phyloP scores from a whole-genome alignment of 1,140 invertebrate genomes.

The Chymomyza costata region DNA sequence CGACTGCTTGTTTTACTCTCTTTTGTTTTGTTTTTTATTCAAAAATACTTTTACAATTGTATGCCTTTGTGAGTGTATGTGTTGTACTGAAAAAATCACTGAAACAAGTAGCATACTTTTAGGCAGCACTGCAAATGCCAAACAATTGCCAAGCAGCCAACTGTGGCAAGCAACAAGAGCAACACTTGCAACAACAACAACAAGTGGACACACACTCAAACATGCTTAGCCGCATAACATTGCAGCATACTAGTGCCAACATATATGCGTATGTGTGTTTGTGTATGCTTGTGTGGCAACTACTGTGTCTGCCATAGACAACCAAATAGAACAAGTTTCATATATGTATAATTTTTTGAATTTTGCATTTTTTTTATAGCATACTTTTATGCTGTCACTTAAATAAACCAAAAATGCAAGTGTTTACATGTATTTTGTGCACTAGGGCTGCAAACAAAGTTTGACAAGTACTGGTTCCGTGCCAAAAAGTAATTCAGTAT shows the following conservation, averaged over 20 bases:
- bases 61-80: slow-evolving; percentile 10
- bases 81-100: slow-evolving; percentile 38
- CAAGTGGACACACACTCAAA: not conserved
- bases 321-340: slow-evolving; percentile 6
- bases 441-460: no score
- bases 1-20: no score
- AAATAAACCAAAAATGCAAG: no score
- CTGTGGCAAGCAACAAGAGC: slow-evolving; percentile 33
- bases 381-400: slow-evolving; percentile 13
- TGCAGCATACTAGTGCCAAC: slow-evolving; percentile 7
- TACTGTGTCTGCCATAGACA: slow-evolving; percentile 22
- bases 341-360: slow-evolving; percentile 1
- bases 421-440: no score
- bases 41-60: slow-evolving; percentile 11
- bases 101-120: slow-evolving; percentile 60
- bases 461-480: no score
- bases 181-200: slow-evolving; percentile 22
- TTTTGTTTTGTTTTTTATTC: not conserved
- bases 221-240: not conserved
- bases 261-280: not conserved
- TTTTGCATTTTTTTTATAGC: slow-evolving; percentile 8
- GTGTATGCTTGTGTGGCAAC: slow-evolving; percentile 19
- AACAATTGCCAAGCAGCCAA: slow-evolving; percentile 53
- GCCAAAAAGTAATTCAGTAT: no score
- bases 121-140: slow-evolving; percentile 31